These are phyloP conservation scores for Mormyrus hasselquistii DNA, from an alignment of 2,797 vertebrate species.

Conservation along the genomic window DNA sequence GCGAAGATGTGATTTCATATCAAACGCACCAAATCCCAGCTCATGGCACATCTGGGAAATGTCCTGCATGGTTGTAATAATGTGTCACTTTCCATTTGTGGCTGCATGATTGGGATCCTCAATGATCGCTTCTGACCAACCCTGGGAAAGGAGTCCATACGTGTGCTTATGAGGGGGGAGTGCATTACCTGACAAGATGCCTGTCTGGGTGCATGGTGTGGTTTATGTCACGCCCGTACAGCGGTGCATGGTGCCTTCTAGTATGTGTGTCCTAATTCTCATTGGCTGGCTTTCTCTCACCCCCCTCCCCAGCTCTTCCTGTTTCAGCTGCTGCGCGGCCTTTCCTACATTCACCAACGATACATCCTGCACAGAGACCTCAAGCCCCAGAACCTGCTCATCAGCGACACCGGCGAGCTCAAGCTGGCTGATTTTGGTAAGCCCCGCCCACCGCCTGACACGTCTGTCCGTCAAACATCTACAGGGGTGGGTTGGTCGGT, in stretches of 20 bases:
- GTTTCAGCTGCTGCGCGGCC: slow-evolving; percentile 89
- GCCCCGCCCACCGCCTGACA: not conserved
- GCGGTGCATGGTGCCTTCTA: not conserved
- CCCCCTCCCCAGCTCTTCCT: slow-evolving; percentile 78
- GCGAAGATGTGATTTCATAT: not conserved
- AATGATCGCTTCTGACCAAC: not conserved
- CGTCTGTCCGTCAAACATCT: not conserved
- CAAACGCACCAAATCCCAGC: not conserved
- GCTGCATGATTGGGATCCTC: not conserved
- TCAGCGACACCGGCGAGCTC: slow-evolving; percentile 92
- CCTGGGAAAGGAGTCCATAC: not conserved
- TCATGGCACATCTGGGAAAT: not conserved
- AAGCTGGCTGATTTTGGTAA: slow-evolving; percentile 97
- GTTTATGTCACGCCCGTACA: not conserved
- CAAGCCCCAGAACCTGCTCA: slow-evolving; percentile 97
- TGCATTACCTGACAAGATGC: not conserved
- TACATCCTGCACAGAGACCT: slow-evolving; percentile 97
- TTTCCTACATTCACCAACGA: slow-evolving; percentile 96
- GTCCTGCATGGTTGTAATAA: not conserved
- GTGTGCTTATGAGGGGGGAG: not conserved
- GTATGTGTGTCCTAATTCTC: not conserved
- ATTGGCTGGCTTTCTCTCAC: not conserved
- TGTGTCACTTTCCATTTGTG: not conserved
- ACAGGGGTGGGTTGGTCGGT: not conserved
- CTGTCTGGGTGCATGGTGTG: not conserved